Conservation (phyloP, 1,140 invertebrate genomes). For the Drosophila equinoxialis region DNA sequence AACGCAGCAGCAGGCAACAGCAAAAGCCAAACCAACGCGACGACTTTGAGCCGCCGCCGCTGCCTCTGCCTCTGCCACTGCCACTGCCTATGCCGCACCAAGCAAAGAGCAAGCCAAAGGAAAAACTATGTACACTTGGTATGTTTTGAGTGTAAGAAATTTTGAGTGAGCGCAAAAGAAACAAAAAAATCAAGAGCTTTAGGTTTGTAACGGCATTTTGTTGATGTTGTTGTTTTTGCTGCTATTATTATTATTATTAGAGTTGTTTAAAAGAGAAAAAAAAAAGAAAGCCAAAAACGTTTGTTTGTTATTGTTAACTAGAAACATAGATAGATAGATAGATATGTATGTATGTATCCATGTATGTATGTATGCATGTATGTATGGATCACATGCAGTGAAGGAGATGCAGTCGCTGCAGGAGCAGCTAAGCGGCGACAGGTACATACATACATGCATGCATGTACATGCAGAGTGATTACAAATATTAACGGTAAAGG, state of each 20-base stretch:
- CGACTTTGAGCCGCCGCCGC: background rate
- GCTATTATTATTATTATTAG: constrained; percentile 33
- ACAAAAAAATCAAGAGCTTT: constrained; percentile 28
- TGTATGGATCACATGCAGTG: constrained; percentile 29
- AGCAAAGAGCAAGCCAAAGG: constrained; percentile 59
- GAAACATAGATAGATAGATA: background rate
- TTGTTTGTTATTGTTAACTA: constrained; percentile 14
- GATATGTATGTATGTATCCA: constrained; percentile 11
- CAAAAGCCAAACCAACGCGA: constrained; percentile 31
- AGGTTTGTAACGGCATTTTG: constrained; percentile 47
- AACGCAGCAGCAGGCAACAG: constrained; percentile 37
- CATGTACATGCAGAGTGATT: constrained; percentile 14
- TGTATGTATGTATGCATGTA: constrained; percentile 7
- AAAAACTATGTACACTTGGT: constrained; percentile 53
- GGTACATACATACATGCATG: background rate
- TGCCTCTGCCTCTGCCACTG: too few species aligned
- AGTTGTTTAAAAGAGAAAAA: constrained; percentile 21
- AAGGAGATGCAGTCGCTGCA: constrained; percentile 12
- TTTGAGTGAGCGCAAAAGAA: constrained; percentile 8
- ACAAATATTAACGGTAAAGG: constrained; percentile 44
- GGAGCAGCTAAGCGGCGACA: background rate
- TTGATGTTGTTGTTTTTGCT: constrained; percentile 44
- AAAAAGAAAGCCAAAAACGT: constrained; percentile 31
- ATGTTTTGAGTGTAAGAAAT: constrained; percentile 6
- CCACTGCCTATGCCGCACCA: too few species aligned